These are phyloP conservation scores for Apis dorsata DNA, from an alignment of 1,140 invertebrate genomes.

Conservation along the genomic window DNA sequence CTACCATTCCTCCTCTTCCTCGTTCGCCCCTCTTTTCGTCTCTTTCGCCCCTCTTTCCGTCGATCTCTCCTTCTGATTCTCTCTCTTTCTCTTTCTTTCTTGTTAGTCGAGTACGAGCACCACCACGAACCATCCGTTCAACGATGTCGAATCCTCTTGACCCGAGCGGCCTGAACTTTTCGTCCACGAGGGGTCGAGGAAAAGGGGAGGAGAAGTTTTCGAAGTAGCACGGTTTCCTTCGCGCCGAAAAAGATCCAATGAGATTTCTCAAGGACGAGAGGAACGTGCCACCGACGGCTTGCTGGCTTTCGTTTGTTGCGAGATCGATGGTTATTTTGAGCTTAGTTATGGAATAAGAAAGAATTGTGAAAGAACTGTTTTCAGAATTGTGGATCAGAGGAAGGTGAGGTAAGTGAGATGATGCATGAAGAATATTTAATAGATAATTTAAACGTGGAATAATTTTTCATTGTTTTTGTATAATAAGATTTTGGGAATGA, in stretches of 20 bases:
- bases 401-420: no score
- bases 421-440: no score
- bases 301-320: not conserved
- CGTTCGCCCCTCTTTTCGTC: not conserved
- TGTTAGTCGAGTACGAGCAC: conserved; percentile 42
- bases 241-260: conserved; percentile 40
- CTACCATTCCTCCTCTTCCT: conserved; percentile 6
- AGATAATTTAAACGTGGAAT: no score
- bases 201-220: conserved; percentile 47
- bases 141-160: conserved; percentile 63
- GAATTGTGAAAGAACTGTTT: not conserved
- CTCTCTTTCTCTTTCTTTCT: not conserved
- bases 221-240: conserved; percentile 26
- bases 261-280: conserved; percentile 33
- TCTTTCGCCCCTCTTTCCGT: not conserved
- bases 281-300: not conserved
- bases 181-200: not conserved
- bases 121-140: conserved; percentile 48
- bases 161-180: conserved; percentile 57
- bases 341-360: not conserved
- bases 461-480: no score
- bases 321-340: not conserved
- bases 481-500: no score
- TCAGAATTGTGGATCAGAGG: not conserved
- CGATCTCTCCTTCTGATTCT: not conserved